Conservation (phyloP, 2,797 vertebrate species). For the Mormyrus proboscirostris region DNA sequence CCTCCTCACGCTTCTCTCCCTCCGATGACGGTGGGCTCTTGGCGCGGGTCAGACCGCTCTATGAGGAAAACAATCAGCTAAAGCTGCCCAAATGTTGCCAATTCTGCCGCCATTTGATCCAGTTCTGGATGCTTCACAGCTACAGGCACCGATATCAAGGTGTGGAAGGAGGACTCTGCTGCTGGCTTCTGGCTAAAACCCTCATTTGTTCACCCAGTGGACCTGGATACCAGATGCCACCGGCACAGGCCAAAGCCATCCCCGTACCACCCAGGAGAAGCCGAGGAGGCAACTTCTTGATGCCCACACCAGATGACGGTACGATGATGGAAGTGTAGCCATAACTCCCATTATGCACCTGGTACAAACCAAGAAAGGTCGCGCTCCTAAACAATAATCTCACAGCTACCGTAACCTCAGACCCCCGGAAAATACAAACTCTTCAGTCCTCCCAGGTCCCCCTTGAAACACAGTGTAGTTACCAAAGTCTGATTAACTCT, state of each 20-base stretch:
- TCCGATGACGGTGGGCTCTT: neutral
- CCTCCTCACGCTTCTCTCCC: neutral
- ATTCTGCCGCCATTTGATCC: neutral
- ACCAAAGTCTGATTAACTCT: neutral
- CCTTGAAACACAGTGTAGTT: neutral
- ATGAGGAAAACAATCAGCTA: neutral
- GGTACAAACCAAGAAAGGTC: neutral
- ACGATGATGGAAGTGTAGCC: neutral
- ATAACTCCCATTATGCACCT: neutral
- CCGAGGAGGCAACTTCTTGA: neutral
- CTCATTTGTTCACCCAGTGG: neutral
- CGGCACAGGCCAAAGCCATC: neutral
- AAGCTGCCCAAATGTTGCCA: neutral
- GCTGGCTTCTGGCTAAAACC: neutral
- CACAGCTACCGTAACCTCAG: neutral
- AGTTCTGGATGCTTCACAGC: neutral
- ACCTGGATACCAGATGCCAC: slow-evolving; percentile 7
- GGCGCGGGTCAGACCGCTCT: neutral
- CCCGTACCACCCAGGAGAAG: neutral
- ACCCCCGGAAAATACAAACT: neutral
- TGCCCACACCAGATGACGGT: neutral
- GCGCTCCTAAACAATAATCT: neutral
- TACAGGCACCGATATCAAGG: neutral
- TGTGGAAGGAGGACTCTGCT: neutral
- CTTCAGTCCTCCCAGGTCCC: neutral